phyloP scores from a whole-genome alignment of 2,113 vertebrate species.

The Rallus limicola region DNA sequence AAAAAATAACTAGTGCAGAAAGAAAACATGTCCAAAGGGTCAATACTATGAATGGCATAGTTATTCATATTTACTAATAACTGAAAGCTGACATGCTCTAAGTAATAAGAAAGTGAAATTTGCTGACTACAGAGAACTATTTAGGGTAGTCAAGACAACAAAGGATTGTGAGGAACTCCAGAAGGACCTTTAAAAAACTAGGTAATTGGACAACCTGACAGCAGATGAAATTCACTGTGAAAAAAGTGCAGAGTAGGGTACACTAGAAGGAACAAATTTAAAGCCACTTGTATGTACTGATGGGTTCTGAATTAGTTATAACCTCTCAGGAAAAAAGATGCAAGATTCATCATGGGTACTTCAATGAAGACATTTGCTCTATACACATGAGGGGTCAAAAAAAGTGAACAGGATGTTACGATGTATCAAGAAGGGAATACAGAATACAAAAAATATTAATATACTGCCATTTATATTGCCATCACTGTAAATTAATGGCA shows the following conservation, averaged over 20 bases:
- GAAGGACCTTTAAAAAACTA: conserved; percentile 67
- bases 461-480: conserved; percentile 64
- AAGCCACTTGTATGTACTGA: conserved; percentile 68
- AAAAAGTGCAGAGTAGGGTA: conserved; percentile 65
- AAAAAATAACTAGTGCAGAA: background rate
- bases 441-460: conserved; percentile 65
- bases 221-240: conserved; percentile 66
- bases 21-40: conserved; percentile 15
- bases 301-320: conserved; percentile 61
- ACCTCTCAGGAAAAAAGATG: conserved; percentile 57
- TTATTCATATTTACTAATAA: conserved; percentile 65
- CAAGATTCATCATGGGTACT: conserved; percentile 2
- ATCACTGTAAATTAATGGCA: conserved; percentile 62
- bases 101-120: conserved; percentile 32
- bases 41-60: background rate
- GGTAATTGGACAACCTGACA: conserved; percentile 66
- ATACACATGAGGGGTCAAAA: conserved; percentile 64
- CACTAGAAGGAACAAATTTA: conserved; percentile 67
- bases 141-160: conserved; percentile 58
- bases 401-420: conserved; percentile 49
- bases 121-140: conserved; percentile 58
- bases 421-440: conserved; percentile 59
- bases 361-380: conserved; percentile 44
- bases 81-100: conserved; percentile 32
- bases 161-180: conserved; percentile 54